phyloP scores from a whole-genome alignment of 1,140 invertebrate genomes.

The Drosophila takahashii region DNA sequence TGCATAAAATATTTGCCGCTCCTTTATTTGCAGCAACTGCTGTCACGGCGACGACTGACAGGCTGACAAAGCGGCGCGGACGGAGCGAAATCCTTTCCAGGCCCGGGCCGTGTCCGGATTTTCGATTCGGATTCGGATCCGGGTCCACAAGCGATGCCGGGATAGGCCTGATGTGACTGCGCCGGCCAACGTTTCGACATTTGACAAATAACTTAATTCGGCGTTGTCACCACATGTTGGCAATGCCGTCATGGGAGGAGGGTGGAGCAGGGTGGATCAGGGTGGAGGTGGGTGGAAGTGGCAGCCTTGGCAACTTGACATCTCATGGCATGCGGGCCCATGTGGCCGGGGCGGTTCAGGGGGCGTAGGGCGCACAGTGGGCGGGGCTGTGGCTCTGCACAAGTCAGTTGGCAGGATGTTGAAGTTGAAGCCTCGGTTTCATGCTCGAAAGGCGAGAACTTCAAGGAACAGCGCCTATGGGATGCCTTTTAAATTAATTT shows the following conservation, averaged over 20 bases:
- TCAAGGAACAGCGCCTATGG: constrained; percentile 7
- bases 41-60: constrained; percentile 53
- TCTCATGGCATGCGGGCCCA: constrained; percentile 16
- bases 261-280: too few relatives aligned
- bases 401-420: constrained; percentile 43
- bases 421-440: constrained; percentile 46
- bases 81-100: constrained; percentile 12
- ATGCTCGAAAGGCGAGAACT: constrained; percentile 37
- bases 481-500: constrained; percentile 39
- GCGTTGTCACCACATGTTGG: constrained; percentile 74
- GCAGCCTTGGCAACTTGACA: constrained; percentile 34
- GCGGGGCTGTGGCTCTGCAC: constrained; percentile 27
- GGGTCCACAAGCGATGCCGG: constrained; percentile 9
- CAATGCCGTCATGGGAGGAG: constrained; percentile 8
- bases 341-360: background rate
- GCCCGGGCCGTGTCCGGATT: constrained; percentile 10
- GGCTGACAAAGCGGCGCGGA: constrained; percentile 51
- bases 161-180: constrained; percentile 31
- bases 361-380: background rate
- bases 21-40: constrained; percentile 74
- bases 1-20: constrained; percentile 76
- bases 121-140: constrained; percentile 3
- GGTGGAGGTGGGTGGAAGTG: background rate
- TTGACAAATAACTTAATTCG: constrained; percentile 82
- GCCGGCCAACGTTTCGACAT: constrained; percentile 64